Percentiles rank a stretch among this genome's conserved stretches.
Conservation (phyloP, 2,797 vertebrate species). For the Emys orbicularis region DNA sequence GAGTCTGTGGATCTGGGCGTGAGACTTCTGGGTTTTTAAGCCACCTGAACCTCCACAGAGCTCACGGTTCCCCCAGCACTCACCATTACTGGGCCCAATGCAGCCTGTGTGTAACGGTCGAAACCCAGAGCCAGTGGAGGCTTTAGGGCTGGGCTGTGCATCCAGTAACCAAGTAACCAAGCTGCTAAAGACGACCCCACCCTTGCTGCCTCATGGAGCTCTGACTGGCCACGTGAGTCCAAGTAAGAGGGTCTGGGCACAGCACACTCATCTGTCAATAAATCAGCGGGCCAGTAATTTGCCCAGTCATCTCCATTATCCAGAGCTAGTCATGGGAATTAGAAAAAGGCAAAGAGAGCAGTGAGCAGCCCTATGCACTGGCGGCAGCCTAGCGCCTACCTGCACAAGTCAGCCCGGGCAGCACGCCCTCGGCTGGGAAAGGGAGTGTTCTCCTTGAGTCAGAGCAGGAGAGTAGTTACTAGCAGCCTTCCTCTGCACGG, state of each 20-base stretch:
- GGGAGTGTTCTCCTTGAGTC: background rate
- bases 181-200: background rate
- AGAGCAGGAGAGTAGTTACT: background rate
- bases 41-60: background rate
- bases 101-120: background rate
- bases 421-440: background rate
- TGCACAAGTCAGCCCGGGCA: background rate
- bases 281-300: background rate
- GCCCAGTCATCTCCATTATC: background rate
- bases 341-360: background rate
- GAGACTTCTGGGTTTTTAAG: background rate
- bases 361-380: background rate
- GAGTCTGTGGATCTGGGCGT: background rate
- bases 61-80: background rate
- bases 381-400: background rate
- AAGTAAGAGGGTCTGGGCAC: background rate
- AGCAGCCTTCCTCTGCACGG: background rate
- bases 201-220: background rate
- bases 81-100: background rate
- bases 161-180: background rate
- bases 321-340: background rate
- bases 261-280: background rate
- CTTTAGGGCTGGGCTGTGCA: background rate
- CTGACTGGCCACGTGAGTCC: background rate
- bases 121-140: background rate